Evolutionary conservation across 2,113 vertebrate genomes (phyloP).

Genomic region (Setophaga coronata): DNA sequence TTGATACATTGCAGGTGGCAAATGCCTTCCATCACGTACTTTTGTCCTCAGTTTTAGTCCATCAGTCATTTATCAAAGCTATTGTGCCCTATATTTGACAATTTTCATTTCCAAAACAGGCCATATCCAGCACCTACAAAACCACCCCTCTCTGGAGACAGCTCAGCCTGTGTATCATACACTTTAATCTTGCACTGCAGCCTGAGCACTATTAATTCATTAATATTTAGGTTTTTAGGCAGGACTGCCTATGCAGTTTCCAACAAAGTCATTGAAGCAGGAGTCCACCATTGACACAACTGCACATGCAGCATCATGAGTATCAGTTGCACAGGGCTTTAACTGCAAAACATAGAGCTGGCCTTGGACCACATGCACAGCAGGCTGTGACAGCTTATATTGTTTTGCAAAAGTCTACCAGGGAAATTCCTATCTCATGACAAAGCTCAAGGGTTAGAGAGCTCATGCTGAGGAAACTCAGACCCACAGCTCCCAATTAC

Average conservation of each 20-base stretch:
- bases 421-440: neutral
- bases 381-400: neutral
- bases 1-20: neutral
- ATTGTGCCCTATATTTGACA: neutral
- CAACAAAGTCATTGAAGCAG: neutral
- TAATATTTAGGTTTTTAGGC: neutral
- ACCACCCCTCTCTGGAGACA: neutral
- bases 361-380: neutral
- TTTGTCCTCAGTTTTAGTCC: neutral
- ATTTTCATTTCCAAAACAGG: neutral
- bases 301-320: fast-evolving
- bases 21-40: neutral
- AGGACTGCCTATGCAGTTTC: neutral
- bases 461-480: neutral
- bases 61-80: neutral
- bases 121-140: neutral
- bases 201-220: neutral
- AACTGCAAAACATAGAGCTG: neutral
- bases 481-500: neutral
- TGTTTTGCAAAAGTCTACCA: neutral
- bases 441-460: neutral
- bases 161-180: neutral
- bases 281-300: neutral
- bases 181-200: neutral
- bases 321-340: neutral